Conservation (phyloP, 2,113 vertebrate species). For the Alexandromys fortis region DNA sequence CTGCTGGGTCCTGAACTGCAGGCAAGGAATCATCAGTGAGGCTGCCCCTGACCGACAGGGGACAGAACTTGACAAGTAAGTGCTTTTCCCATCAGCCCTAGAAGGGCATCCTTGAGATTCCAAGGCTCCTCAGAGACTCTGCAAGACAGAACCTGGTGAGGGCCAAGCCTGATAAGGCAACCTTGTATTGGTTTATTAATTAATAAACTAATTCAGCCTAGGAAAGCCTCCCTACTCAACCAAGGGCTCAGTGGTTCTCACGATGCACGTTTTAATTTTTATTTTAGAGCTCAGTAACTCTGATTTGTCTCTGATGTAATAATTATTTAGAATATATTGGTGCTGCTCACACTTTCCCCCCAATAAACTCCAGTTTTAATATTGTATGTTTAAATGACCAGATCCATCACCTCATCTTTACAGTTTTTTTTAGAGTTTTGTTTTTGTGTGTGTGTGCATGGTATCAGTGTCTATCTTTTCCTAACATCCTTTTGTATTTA, state of each 20-base stretch:
- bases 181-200: background rate
- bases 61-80: background rate
- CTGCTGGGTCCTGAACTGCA: background rate
- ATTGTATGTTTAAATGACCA: background rate
- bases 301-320: background rate
- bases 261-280: background rate
- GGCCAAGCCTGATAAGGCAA: background rate
- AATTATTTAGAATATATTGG: background rate
- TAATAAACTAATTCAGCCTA: background rate
- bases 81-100: background rate
- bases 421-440: background rate
- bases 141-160: background rate
- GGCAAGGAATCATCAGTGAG: background rate
- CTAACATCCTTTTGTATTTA: background rate
- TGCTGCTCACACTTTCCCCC: background rate
- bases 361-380: slow-evolving; percentile 35
- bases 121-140: slow-evolving; percentile 34
- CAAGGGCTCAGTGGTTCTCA: background rate
- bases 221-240: background rate
- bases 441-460: background rate
- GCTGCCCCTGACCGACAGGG: background rate
- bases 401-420: background rate
- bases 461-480: background rate
- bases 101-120: background rate
- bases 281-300: background rate